Conservation (phyloP, 92 coral and sea anemone genomes). For the Actinostola sp. region DNA sequence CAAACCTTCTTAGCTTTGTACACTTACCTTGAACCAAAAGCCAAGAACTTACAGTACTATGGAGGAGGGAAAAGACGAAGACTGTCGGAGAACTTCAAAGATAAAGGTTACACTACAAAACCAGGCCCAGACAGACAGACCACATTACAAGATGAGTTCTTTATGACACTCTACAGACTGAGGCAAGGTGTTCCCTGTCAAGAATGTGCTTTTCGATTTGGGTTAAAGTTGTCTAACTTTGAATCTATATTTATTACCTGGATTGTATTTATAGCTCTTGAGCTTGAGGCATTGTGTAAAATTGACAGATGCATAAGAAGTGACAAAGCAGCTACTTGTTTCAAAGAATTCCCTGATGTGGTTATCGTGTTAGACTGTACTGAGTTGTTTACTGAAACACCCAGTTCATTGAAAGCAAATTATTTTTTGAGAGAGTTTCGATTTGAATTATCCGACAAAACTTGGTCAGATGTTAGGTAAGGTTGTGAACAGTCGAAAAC, state of each 20-base stretch:
- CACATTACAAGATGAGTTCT: constrained; percentile 27
- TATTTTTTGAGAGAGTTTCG: no score
- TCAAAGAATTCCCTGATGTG: constrained; percentile 29
- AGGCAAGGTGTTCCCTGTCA: constrained; percentile 17
- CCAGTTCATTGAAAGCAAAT: constrained; percentile 29
- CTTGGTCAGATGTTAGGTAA: no score
- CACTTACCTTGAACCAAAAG: constrained; percentile 53
- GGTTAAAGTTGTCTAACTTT: constrained; percentile 21
- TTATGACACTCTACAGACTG: constrained; percentile 43
- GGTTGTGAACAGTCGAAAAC: no score
- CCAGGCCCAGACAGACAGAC: constrained; percentile 46
- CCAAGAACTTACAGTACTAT: constrained; percentile 27
- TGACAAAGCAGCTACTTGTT: constrained; percentile 17
- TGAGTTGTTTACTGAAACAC: constrained; percentile 40
- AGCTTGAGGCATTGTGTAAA: constrained; percentile 32
- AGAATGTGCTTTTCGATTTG: constrained; percentile 42
- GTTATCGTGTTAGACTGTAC: constrained; percentile 46
- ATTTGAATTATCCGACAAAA: no score
- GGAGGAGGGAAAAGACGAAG: constrained; percentile 30
- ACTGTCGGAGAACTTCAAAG: constrained; percentile 25
- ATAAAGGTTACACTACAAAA: constrained; percentile 36
- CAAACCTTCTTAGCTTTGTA: constrained; percentile 32
- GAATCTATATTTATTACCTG: constrained; percentile 42
- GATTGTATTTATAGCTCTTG: constrained; percentile 44
- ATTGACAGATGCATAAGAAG: constrained; percentile 26